These are phyloP conservation scores for Philereme vetulata DNA, from an alignment of 2,888 invertebrate genomes.

Conservation along the genomic window DNA sequence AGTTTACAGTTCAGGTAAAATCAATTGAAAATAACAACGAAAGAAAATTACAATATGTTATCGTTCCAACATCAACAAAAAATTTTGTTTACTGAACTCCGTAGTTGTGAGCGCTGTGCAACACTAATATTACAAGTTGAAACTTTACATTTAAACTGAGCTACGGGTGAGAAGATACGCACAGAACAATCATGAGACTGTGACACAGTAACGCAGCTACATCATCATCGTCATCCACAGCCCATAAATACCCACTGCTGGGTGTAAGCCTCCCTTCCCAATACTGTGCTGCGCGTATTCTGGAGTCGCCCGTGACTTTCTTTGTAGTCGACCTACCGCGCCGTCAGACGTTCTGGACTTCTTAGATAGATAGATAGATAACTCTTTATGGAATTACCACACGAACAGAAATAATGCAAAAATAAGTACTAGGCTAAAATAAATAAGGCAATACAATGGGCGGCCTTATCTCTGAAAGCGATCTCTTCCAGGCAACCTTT, in stretches of 20 bases:
- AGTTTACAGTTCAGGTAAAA: not conserved
- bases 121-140: conserved; percentile 21
- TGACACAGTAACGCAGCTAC: not conserved
- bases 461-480: too few species aligned
- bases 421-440: too few species aligned
- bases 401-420: too few species aligned
- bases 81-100: conserved; percentile 13
- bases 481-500: too few species aligned
- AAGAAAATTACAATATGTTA: conserved; percentile 9
- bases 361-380: too few species aligned
- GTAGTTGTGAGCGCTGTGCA: conserved; percentile 11
- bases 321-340: too few species aligned
- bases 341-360: too few species aligned
- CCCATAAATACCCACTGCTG: not conserved
- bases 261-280: too few species aligned
- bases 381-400: too few species aligned
- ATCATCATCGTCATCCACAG: not conserved
- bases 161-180: conserved; percentile 5
- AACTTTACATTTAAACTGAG: conserved; percentile 20
- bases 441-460: too few species aligned
- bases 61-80: conserved; percentile 14
- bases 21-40: not conserved
- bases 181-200: not conserved
- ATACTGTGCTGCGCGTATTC: too few species aligned
- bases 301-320: too few species aligned